Evolutionary conservation across 2,888 invertebrate species (phyloP), one percentile per base, ranked within the genome.

Genomic region (Mythimna loreyi): DNA sequence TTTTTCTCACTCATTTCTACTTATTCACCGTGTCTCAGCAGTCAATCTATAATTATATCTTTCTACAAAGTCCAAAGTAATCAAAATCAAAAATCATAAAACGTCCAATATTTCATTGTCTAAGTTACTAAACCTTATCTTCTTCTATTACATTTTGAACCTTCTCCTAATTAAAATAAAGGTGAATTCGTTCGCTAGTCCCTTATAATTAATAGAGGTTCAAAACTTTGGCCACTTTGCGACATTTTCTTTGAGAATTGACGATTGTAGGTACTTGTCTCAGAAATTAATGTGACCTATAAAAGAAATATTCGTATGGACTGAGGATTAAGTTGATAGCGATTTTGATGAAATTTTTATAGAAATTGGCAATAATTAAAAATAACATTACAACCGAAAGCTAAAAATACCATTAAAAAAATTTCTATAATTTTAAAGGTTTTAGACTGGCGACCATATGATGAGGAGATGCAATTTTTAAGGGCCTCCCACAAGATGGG

Each of bases 221-320:
- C 81, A 59, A 67, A 80, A 80, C 73, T 75, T 78, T 78, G 56
- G 45, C 72, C 72, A 80, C 65, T 79, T 80, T 57, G 80, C 62
- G 77, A 72, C 76, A 80, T 68, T 78, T 76, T 80, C 77, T 67
- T 76, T 60, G 52, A 40, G 40, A 80, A 80, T 80, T 76, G 68
- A 72, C 80, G 77, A 70, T 81, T 75, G 69, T 40, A 40, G 40
- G 40, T 84, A 78, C 75, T 81, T 84, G 82, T 83, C 85, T 81
- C 75, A 85, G 83, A 87, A 86, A 88, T 85, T 88, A 80, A 86
- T 82, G 83, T 70, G 78, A 75, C 82, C 72, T 66, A 78, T 76
- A 80, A 73, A 77, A 80, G 67, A 66, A 76, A 68, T 80, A 65
- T 65, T 72, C 7, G 62, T 49, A 11, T 72, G 80, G 72, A 23